Evolutionary conservation across 2,797 vertebrate genomes (phyloP), one percentile per base, ranked within the genome.

Genomic region (Gouania willdenowi): DNA sequence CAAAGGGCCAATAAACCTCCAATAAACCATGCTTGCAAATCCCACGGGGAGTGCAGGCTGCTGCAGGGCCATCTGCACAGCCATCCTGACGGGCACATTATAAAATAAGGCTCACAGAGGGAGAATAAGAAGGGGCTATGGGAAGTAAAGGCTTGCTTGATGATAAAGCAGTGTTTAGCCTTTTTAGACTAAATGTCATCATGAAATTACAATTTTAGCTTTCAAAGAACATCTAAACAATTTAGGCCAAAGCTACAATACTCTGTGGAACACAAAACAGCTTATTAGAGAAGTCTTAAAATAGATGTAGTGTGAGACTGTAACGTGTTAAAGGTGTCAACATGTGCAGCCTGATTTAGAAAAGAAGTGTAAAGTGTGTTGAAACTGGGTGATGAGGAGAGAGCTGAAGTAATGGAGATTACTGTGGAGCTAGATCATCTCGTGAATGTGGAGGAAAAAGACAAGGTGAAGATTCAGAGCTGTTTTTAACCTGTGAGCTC

Each of bases 21-120:
- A n/a, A n/a, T n/a, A n/a, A n/a, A n/a, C n/a, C 41, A 25, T 77
- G 77, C 75, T 75, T 81, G 54, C 32, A 64, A 42, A 57, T 70
- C 79, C 71, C 60, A 62, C 49, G 66, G 73, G 68, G 67, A 58
- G 44, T 64, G 66, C 70, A 76, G 66, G 62, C 69, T 73, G 80
- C 70, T 72, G 57, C 48, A 47, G 35, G 49, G 75, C 83, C 83
- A 79, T 85, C 81, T 85, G 83, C 45, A 72, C 42, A 48, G 41
- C 62, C 64, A 35, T 79, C 62, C 60, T 51, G 48, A 64, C 49
- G 53, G 48, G 48, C 24, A 36, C 27, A 15, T 26, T 32, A 28
- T 52, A 66, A 74, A 65, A 41, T 59, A 68, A 75, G 56, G 39
- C 48, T 41, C 51, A 42, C 22, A 60, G 38, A 17, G 16, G 32